Evolutionary conservation across 53 echinoderm and acorn worm species (phyloP).

Genomic region (Stichopus horrens): DNA sequence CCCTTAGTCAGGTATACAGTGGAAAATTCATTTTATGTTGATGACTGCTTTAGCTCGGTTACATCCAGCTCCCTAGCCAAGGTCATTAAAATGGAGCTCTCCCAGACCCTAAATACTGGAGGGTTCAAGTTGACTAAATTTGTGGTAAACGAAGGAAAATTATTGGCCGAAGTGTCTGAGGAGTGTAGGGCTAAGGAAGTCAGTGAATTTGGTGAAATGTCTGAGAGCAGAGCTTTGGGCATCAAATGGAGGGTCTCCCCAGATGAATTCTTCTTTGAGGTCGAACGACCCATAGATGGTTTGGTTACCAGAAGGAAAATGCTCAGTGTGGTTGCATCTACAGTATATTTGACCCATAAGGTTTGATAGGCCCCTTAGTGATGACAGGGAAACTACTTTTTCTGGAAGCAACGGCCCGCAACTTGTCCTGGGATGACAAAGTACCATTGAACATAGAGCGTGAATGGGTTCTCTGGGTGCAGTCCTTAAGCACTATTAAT

Average conservation of each 20-base stretch:
- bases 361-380: constrained; percentile 26
- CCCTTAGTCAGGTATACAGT: constrained; percentile 9
- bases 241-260: constrained; percentile 26
- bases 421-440: constrained; percentile 52
- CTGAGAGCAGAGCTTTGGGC: constrained; percentile 35
- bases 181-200: constrained; percentile 12
- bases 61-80: neutral
- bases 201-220: neutral
- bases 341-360: constrained; percentile 62
- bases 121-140: constrained; percentile 31
- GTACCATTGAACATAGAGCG: constrained; percentile 30
- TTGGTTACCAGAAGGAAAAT: constrained; percentile 19
- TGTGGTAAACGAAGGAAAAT: constrained; percentile 13
- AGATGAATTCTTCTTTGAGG: constrained; percentile 16
- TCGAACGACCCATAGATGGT: neutral
- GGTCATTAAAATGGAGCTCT: constrained; percentile 18
- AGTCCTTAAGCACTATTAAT: constrained; percentile 30
- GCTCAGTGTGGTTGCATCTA: constrained; percentile 49
- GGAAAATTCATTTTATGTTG: constrained; percentile 28
- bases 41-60: constrained; percentile 26
- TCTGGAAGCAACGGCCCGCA: constrained; percentile 38
- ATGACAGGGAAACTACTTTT: constrained; percentile 42
- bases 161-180: neutral
- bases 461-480: constrained; percentile 46
- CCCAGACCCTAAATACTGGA: constrained; percentile 1